These are phyloP conservation scores for Callinectes sapidus DNA, from an alignment of 2,888 invertebrate genomes.

Conservation along the genomic window DNA sequence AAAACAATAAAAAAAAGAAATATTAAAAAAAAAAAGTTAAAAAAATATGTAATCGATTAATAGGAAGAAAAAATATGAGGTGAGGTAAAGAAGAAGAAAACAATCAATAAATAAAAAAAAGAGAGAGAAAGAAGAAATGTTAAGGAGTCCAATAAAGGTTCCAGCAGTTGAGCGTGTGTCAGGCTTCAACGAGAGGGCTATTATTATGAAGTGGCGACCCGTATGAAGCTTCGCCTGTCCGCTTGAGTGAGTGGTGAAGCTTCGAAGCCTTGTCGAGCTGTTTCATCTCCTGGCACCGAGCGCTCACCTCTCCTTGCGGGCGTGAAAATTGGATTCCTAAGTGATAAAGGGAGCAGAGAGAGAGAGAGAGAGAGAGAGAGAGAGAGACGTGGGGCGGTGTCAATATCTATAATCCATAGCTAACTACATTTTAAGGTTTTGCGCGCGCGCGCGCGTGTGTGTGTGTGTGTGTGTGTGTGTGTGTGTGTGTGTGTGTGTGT, in stretches of 20 bases:
- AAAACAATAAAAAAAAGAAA: background rate
- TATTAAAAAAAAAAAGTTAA: too few species aligned
- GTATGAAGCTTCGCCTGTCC: constrained; percentile 14
- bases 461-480: too few species aligned
- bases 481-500: too few species aligned
- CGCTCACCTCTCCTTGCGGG: constrained; percentile 18
- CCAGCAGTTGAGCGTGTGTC: background rate
- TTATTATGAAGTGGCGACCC: constrained; percentile 35
- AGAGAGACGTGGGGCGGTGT: background rate
- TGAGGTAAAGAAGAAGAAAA: background rate
- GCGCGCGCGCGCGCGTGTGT: too few species aligned
- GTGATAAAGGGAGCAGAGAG: background rate
- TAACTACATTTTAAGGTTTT: background rate
- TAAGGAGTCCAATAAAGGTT: background rate
- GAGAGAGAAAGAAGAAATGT: background rate
- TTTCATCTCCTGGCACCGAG: constrained; percentile 20
- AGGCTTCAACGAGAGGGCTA: background rate
- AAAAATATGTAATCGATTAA: too few species aligned
- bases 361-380: constrained; percentile 32
- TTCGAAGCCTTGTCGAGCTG: background rate
- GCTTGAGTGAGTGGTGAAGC: constrained; percentile 31
- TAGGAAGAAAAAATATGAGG: too few species aligned
- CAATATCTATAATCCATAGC: background rate
- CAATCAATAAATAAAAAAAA: background rate
- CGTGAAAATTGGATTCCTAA: constrained; percentile 3